These are phyloP conservation scores for Brachypalpus laphriformis DNA, from an alignment of 2,888 invertebrate genomes.

Conservation along the genomic window DNA sequence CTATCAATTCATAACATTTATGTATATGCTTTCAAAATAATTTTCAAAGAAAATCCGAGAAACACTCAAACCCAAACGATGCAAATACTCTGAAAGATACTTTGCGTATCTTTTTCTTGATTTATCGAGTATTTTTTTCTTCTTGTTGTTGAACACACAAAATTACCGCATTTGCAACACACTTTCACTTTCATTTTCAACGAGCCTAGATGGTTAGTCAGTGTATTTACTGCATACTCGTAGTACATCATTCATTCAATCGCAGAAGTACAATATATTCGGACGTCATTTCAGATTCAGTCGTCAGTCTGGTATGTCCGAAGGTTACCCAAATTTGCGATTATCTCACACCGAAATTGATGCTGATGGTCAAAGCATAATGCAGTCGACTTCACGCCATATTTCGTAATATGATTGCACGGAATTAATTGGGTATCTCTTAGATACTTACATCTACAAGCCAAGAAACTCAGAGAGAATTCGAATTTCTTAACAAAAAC, in stretches of 20 bases:
- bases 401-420: conserved; percentile 28
- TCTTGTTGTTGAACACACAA: not conserved
- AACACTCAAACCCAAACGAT: not conserved
- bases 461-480: not conserved
- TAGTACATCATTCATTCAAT: not conserved
- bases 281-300: not conserved
- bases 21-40: not conserved
- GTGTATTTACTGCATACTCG: not conserved
- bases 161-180: not conserved
- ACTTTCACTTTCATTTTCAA: conserved; percentile 45
- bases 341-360: conserved; percentile 26
- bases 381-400: conserved; percentile 9
- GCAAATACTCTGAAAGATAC: not conserved
- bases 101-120: not conserved
- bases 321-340: conserved; percentile 31
- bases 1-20: conserved; percentile 20
- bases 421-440: conserved; percentile 3
- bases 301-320: not conserved
- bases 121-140: not conserved
- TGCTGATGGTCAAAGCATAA: conserved; percentile 17
- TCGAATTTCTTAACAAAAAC: conserved; percentile 9
- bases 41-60: not conserved
- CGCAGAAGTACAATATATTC: not conserved
- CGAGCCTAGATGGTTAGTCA: conserved; percentile 2
- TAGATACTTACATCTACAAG: conserved; percentile 20